Percentiles rank a stretch among this genome's conserved stretches.
Conservation (phyloP, 2,888 invertebrate species). For the Chaitophorus viminalis region DNA sequence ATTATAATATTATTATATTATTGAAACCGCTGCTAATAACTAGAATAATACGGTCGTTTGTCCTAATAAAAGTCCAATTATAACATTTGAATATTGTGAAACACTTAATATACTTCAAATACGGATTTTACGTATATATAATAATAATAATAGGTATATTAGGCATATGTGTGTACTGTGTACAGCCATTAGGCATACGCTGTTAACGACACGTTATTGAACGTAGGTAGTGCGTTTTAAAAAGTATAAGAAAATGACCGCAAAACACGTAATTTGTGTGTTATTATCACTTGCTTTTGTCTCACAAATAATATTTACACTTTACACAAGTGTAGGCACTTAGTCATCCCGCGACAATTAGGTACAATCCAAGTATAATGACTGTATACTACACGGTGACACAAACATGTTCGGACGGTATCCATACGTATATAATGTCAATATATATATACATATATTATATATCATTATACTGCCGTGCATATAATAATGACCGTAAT, state of each 20-base stretch:
- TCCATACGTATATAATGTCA: neutral
- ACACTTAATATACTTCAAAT: neutral
- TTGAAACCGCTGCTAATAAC: neutral
- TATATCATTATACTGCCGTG: neutral
- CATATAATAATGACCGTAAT: neutral
- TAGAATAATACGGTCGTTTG: neutral
- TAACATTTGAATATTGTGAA: neutral
- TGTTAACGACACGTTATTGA: neutral
- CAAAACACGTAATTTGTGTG: neutral
- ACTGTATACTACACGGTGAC: neutral
- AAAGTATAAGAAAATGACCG: neutral
- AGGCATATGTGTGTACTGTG: too few species aligned
- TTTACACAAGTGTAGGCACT: neutral
- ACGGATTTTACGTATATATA: neutral
- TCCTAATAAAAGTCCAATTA: slow-evolving; percentile 8
- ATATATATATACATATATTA: neutral
- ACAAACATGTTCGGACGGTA: neutral
- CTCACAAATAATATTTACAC: neutral
- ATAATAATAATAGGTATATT: too few species aligned
- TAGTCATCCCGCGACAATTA: neutral
- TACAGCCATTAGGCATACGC: neutral
- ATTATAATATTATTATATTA: neutral
- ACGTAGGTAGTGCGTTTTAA: neutral
- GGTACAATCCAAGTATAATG: neutral
- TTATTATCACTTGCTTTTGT: neutral